Evolutionary conservation across 2,888 invertebrate genomes (phyloP).

Genomic region (Arctia plantaginis): DNA sequence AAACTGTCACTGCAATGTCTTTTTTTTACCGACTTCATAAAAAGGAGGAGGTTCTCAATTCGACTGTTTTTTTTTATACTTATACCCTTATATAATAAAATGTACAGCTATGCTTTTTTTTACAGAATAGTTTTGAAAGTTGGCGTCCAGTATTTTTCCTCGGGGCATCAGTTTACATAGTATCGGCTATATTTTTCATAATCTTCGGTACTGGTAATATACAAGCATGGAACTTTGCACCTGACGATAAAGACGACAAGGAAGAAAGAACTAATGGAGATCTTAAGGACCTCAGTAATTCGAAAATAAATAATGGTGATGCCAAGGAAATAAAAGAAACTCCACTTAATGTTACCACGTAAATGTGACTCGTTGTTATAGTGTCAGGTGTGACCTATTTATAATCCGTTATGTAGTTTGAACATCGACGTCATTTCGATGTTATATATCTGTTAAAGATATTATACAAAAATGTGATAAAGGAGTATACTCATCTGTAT

Average conservation of each 20-base stretch:
- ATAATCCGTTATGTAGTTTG: slow-evolving; percentile 33
- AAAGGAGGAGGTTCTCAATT: too few relatives aligned
- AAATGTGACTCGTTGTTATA: slow-evolving; percentile 35
- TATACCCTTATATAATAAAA: not conserved
- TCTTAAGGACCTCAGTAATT: slow-evolving; percentile 62
- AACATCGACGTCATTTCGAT: slow-evolving; percentile 29
- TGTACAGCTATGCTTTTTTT: slow-evolving; percentile 38
- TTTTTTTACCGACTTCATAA: too few relatives aligned
- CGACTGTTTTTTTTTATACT: not conserved
- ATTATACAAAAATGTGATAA: slow-evolving; percentile 42
- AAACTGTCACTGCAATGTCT: not conserved
- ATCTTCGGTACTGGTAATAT: slow-evolving; percentile 90
- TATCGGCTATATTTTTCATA: slow-evolving; percentile 90
- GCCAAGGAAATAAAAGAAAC: slow-evolving; percentile 73
- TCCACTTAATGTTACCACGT: slow-evolving; percentile 65
- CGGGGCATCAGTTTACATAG: slow-evolving; percentile 90
- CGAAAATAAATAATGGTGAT: slow-evolving; percentile 58
- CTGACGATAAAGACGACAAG: slow-evolving; percentile 56
- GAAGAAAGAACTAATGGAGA: slow-evolving; percentile 62
- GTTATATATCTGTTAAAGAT: slow-evolving; percentile 27
- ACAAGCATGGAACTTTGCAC: slow-evolving; percentile 89
- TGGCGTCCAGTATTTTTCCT: slow-evolving; percentile 92
- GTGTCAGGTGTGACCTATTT: slow-evolving; percentile 23
- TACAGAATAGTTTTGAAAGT: slow-evolving; percentile 90
- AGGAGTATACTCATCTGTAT: slow-evolving; percentile 14